phyloP scores from a whole-genome alignment of 2,888 invertebrate genomes.

The Leptinotarsa peninsularis region DNA sequence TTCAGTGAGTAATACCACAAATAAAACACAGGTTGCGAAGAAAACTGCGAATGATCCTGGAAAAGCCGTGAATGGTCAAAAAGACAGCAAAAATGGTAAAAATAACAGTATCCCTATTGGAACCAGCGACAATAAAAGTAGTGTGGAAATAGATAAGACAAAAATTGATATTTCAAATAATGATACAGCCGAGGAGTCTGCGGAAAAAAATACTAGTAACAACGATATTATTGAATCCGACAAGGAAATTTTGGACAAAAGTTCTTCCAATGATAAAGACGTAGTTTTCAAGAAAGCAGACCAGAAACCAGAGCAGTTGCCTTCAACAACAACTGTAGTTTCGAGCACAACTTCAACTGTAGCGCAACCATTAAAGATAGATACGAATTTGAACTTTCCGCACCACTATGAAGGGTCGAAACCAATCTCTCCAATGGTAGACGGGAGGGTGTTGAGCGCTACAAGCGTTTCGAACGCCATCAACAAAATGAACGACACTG shows the following conservation, averaged over 20 bases:
- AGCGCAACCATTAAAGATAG: slow-evolving; percentile 64
- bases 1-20: slow-evolving; percentile 42
- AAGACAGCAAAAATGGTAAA: slow-evolving; percentile 22
- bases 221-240: neutral
- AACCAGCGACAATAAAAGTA: slow-evolving; percentile 24
- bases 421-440: slow-evolving; percentile 58
- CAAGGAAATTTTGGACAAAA: neutral
- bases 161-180: neutral
- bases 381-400: slow-evolving; percentile 57
- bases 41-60: neutral
- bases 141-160: neutral
- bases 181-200: slow-evolving; percentile 15
- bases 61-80: neutral
- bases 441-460: slow-evolving; percentile 62
- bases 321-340: slow-evolving; percentile 61
- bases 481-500: slow-evolving; percentile 65
- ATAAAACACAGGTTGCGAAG: slow-evolving; percentile 20
- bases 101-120: slow-evolving; percentile 32
- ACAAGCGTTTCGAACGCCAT: slow-evolving; percentile 65
- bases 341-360: slow-evolving; percentile 64
- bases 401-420: slow-evolving; percentile 48
- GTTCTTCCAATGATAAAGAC: neutral
- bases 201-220: neutral
- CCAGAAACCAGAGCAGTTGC: slow-evolving; percentile 39
- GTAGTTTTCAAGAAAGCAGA: neutral